A percentile compares a stretch with the other conserved stretches of the same genome.
phyloP scores from a whole-genome alignment of 1,140 invertebrate genomes.

The Lethrus apterus region DNA sequence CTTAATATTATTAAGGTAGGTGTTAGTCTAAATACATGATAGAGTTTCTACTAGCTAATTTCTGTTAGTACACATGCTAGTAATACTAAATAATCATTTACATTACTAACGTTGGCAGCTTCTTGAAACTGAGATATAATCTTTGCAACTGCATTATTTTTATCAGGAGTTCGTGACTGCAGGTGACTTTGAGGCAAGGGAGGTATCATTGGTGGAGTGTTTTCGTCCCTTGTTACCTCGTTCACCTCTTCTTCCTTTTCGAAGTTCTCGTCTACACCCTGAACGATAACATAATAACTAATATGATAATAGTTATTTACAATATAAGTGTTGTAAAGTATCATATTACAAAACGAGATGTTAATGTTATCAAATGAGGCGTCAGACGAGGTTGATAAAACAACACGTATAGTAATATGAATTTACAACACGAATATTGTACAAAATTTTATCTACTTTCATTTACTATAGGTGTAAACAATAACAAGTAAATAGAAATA shows the following conservation, averaged over 20 bases:
- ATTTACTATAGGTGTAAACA: too few relatives aligned
- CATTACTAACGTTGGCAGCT: constrained; percentile 30
- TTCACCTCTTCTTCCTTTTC: constrained; percentile 28
- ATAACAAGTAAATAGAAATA: too few relatives aligned
- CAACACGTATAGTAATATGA: too few relatives aligned
- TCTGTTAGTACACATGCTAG: too few relatives aligned
- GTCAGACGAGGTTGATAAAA: too few relatives aligned
- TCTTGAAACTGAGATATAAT: constrained; percentile 41
- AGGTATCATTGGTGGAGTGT: constrained; percentile 37
- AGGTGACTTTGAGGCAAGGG: constrained; percentile 39
- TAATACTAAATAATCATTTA: too few relatives aligned
- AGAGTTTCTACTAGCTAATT: constrained; percentile 1
- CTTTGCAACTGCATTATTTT: constrained; percentile 35
- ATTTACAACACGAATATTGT: too few relatives aligned
- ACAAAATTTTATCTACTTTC: too few relatives aligned
- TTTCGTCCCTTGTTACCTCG: constrained; percentile 24
- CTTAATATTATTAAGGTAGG: not conserved
- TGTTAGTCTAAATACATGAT: constrained; percentile 1
- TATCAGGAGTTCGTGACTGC: constrained; percentile 25
- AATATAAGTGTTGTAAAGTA: not conserved
- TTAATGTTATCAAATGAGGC: too few relatives aligned
- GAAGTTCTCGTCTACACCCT: constrained; percentile 34
- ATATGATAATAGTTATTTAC: too few relatives aligned
- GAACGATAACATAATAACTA: constrained; percentile 16
- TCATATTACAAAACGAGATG: not conserved